Conservation (phyloP, 2,113 vertebrate genomes). For the Eclectus roratus region DNA sequence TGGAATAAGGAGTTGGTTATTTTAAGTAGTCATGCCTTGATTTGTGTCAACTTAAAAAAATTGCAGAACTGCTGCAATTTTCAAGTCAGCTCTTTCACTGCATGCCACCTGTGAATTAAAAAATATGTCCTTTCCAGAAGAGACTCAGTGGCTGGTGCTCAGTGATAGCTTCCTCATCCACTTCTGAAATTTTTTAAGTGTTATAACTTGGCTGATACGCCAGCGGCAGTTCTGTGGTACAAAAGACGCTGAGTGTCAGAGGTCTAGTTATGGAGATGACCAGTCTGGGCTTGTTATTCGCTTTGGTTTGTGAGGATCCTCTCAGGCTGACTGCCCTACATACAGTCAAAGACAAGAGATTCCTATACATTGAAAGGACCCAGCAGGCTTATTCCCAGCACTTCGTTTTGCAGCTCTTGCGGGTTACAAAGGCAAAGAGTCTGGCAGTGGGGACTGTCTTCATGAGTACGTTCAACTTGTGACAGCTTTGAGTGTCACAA, state of each 20-base stretch:
- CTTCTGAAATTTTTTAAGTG: neutral
- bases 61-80: neutral
- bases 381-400: neutral
- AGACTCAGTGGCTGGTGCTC: neutral
- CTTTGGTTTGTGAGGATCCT: neutral
- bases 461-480: neutral
- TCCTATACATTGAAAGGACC: neutral
- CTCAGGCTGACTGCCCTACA: neutral
- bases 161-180: neutral
- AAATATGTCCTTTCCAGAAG: neutral
- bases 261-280: neutral
- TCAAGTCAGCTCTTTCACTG: neutral
- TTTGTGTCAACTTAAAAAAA: conserved; percentile 17
- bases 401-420: neutral
- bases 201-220: neutral
- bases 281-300: neutral
- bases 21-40: conserved; percentile 11
- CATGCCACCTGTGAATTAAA: neutral
- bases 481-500: neutral
- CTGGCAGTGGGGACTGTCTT: neutral
- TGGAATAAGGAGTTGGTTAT: neutral
- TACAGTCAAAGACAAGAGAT: neutral
- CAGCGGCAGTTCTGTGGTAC: neutral
- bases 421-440: neutral
- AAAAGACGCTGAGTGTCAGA: accelerated